phyloP scores from a whole-genome alignment of 2,113 vertebrate genomes.

The Gymnorhina tibicen region DNA sequence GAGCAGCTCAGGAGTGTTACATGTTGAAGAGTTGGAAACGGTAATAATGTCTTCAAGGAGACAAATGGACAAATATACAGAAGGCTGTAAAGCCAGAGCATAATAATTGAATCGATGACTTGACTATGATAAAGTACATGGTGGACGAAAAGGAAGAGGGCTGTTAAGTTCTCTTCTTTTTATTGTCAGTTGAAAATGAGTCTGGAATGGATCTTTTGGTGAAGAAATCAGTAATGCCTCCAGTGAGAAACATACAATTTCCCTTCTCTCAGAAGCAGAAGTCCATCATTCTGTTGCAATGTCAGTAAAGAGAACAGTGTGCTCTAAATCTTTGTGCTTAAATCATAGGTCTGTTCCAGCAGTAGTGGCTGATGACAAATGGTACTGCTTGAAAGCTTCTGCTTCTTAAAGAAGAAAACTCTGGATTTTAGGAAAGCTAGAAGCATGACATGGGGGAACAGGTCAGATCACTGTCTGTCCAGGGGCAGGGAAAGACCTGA shows the following conservation, averaged over 20 bases:
- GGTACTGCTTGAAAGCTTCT: not conserved
- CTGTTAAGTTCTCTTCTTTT: constrained; percentile 26
- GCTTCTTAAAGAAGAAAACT: not conserved
- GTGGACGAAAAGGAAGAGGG: not conserved
- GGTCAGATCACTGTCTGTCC: not conserved
- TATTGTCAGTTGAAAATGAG: constrained; percentile 33
- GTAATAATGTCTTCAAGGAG: constrained; percentile 37
- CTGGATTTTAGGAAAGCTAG: not conserved
- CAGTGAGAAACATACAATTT: not conserved
- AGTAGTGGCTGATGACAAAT: not conserved
- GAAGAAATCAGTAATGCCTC: not conserved
- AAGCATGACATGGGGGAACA: not conserved
- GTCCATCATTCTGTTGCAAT: not conserved
- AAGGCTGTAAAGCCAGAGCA: not conserved
- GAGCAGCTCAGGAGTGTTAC: not conserved
- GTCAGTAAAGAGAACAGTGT: not conserved
- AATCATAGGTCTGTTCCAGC: not conserved
- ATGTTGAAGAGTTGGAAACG: not conserved
- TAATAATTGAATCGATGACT: constrained; percentile 27
- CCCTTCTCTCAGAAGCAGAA: not conserved
- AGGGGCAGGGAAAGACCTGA: not conserved
- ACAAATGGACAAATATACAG: constrained; percentile 34
- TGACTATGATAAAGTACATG: constrained; percentile 25
- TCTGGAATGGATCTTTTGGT: constrained; percentile 11
- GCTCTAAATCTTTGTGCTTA: not conserved